These are phyloP conservation scores for Brachypodius melanocephalos DNA, from an alignment of 2,113 vertebrate species.

Conservation along the genomic window DNA sequence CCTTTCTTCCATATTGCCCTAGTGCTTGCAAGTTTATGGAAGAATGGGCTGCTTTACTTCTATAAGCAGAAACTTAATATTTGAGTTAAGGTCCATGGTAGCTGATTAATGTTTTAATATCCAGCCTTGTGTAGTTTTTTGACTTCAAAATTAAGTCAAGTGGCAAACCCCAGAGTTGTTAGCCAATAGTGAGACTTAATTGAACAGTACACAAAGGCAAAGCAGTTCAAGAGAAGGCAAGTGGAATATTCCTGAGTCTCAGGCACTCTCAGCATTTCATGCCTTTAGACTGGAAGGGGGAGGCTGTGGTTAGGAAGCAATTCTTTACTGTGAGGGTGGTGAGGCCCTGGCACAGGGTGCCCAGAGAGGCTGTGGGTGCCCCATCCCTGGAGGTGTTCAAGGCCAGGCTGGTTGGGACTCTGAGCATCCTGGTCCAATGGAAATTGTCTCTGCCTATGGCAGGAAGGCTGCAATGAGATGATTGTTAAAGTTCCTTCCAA, in stretches of 20 bases:
- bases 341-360: not conserved
- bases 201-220: not conserved
- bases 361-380: not conserved
- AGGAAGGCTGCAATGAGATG: not conserved
- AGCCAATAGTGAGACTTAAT: not conserved
- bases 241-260: not conserved
- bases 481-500: not conserved
- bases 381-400: not conserved
- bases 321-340: not conserved
- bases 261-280: not conserved
- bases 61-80: not conserved
- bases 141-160: not conserved
- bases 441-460: not conserved
- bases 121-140: not conserved
- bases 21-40: not conserved
- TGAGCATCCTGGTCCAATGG: accelerated
- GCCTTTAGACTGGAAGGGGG: not conserved
- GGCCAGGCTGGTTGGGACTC: not conserved
- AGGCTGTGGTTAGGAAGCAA: not conserved
- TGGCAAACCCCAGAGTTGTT: not conserved
- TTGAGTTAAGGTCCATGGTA: not conserved
- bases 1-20: not conserved
- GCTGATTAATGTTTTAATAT: not conserved
- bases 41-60: not conserved
- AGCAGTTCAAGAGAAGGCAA: not conserved